These are phyloP conservation scores for Onychomys torridus DNA, from an alignment of 2,797 vertebrate genomes.

Conservation along the genomic window DNA sequence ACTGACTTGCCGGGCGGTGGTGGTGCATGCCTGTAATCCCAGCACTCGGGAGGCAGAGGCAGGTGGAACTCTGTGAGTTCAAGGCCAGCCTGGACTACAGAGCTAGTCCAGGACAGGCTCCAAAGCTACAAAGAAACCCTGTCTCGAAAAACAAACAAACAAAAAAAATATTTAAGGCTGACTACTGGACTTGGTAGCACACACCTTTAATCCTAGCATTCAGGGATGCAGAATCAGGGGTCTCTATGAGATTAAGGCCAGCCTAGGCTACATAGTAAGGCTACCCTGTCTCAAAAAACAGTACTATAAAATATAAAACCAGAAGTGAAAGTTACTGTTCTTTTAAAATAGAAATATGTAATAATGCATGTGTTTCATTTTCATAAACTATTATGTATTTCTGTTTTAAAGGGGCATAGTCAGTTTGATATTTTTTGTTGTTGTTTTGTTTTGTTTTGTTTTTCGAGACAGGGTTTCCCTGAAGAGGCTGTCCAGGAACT, in stretches of 20 bases:
- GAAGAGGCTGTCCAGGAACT: no score
- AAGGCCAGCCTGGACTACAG: no score
- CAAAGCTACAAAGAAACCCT: no score
- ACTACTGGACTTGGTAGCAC: not conserved
- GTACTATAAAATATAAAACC: not conserved
- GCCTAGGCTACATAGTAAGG: not conserved
- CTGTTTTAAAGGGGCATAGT: slow-evolving; percentile 54
- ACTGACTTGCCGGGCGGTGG: no score
- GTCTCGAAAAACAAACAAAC: no score
- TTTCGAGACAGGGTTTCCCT: no score
- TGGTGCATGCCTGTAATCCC: no score
- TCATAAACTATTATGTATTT: slow-evolving; percentile 17
- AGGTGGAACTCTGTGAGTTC: no score
- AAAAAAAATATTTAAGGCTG: slow-evolving; percentile 29
- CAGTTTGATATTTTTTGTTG: no score
- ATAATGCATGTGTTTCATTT: not conserved
- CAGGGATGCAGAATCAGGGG: not conserved
- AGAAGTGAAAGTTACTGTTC: not conserved
- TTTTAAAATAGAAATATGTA: not conserved
- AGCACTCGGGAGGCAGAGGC: no score
- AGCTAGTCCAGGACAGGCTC: no score
- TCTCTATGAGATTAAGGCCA: not conserved
- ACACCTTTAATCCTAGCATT: not conserved
- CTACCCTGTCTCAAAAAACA: not conserved
- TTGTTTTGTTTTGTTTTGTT: no score